A percentile compares a stretch with the other conserved stretches of the same genome.
phyloP scores from a whole-genome alignment of 2,888 invertebrate genomes.

The Erebia ligea region DNA sequence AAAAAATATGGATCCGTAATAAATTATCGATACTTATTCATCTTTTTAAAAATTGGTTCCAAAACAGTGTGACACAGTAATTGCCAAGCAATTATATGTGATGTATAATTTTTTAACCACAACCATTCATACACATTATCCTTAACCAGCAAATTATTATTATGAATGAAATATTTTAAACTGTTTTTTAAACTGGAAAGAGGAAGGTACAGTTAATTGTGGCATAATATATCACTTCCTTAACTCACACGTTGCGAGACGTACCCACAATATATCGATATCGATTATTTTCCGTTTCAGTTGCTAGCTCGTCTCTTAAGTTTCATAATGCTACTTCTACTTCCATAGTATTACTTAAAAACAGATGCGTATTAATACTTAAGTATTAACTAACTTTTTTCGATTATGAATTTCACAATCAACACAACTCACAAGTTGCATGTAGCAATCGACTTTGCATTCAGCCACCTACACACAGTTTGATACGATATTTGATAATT shows the following conservation, averaged over 20 bases:
- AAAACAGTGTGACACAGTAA: constrained; percentile 8
- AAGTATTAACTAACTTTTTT: no score
- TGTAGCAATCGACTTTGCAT: no score
- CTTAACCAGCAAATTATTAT: neutral
- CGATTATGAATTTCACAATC: no score
- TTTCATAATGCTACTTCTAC: no score
- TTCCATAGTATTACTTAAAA: no score
- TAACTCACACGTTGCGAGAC: neutral
- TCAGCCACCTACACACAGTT: no score
- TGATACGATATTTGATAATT: no score
- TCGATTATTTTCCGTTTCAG: neutral
- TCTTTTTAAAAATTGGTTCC: constrained; percentile 5
- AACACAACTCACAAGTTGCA: no score
- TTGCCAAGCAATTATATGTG: neutral
- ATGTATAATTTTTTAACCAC: constrained; percentile 4
- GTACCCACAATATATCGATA: neutral
- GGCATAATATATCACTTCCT: neutral
- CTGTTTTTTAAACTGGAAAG: neutral
- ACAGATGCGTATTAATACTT: no score
- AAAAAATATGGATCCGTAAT: neutral
- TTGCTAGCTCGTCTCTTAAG: neutral
- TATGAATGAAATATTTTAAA: neutral
- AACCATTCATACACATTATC: neutral
- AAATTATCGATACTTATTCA: constrained; percentile 8
- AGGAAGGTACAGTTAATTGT: neutral